Percentiles rank a stretch among this genome's conserved stretches.
These are phyloP conservation scores for Chelmon rostratus DNA, from an alignment of 2,797 vertebrate genomes.

Conservation along the genomic window DNA sequence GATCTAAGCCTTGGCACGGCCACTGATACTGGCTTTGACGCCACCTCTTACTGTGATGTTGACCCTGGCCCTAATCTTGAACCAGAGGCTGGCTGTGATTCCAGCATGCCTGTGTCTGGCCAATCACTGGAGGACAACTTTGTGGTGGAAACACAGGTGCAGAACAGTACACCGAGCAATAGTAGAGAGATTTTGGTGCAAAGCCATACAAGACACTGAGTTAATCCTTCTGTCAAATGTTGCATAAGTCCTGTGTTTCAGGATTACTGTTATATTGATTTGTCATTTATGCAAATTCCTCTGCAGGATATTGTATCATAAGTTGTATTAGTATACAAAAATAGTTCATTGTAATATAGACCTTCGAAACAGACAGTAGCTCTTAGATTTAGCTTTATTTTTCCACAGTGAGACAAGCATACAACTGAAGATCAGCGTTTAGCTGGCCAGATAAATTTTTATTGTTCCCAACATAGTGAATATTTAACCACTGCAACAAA, in stretches of 20 bases:
- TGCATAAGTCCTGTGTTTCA: conserved; percentile 3
- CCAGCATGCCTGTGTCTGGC: not conserved
- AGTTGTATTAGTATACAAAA: not conserved
- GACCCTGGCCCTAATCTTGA: conserved; percentile 19
- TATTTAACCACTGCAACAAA: no score
- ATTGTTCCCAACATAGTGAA: no score
- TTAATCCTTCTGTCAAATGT: conserved; percentile 24
- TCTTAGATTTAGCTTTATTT: no score
- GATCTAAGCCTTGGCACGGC: conserved; percentile 8
- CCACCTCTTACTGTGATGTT: conserved; percentile 28
- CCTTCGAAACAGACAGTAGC: not conserved
- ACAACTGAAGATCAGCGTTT: no score
- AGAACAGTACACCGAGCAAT: not conserved
- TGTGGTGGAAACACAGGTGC: not conserved
- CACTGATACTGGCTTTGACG: conserved; percentile 6
- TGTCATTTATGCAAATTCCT: conserved; percentile 13
- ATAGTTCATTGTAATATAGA: conserved; percentile 7
- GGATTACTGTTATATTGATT: conserved; percentile 2
- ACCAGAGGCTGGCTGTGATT: conserved; percentile 26
- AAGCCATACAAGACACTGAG: conserved; percentile 24
- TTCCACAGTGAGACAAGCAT: no score
- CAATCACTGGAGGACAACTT: conserved; percentile 10
- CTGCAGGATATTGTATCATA: no score
- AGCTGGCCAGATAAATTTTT: no score
- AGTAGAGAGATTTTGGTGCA: conserved; percentile 11